Base-by-base conservation (phyloP, 2,888 invertebrate genomes). In the Oxystoma pomonae region DNA sequence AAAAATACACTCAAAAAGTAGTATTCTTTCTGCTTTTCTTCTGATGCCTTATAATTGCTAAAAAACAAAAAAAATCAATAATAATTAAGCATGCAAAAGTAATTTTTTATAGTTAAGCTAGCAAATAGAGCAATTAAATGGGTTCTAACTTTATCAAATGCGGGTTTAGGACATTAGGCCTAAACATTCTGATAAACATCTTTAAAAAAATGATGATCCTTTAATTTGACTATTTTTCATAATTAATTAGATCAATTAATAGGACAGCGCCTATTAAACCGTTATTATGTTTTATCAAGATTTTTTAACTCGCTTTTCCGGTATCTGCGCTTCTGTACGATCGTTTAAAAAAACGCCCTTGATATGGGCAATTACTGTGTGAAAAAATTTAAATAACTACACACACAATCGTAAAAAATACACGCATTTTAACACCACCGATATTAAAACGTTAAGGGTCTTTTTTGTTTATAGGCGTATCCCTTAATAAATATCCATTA, bases 1-100 rank as follows among this genome's bases (percentile, higher is more conserved):
- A 94, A 82, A 81, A 93, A 93, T 67, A 93, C 90, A 76, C 92
- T 93, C 68, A 93, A 85, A 50, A 94, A 83, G 79, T 92, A 93
- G 81, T 89, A 89, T 81, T 93, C 90, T 79, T 92, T 90, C 75
- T 87, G 86, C 71, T 86, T 86, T 71, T 89, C 88, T 50, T 89
- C 85, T 58, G 91, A 90, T 60, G 85, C 83, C 80, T 90, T 90
- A 84, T 92, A 92, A 74, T 90, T 89, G 73, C 92, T 93, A 85
- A 57, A 83, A 81, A 53, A 59, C n/a, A 53, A 53, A 53, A 35
- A 35, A 7, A 35, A 35, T 35, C 3, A 35, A 35, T 35, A 7
- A 12, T 3, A 7, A 35, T 12, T 35, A 35, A 35, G 12, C 5
- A 35, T 35, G 35, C 35, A 35, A 35, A 35, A 35, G 35, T 35